A percentile compares a stretch with the other conserved stretches of the same genome.
Conservation (phyloP, 2,113 vertebrate species). For the Dolichotis patagonum region DNA sequence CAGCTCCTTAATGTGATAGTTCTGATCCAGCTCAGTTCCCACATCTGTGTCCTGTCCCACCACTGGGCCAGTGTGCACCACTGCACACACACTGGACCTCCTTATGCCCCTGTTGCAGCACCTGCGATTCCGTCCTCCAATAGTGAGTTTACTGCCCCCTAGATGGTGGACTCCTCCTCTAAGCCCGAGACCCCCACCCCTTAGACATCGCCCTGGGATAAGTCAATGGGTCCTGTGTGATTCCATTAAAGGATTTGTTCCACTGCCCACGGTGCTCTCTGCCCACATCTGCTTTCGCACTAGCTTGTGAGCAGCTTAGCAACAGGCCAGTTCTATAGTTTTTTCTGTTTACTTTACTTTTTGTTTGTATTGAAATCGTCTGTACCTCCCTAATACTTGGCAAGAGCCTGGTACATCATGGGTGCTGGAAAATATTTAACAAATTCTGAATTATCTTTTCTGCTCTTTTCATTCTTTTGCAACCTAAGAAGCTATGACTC, state of each 20-base stretch:
- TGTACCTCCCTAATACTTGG: not conserved
- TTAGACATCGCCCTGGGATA: not conserved
- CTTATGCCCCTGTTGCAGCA: not conserved
- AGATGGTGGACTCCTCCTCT: not conserved
- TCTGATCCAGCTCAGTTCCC: not conserved
- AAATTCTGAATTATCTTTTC: not conserved
- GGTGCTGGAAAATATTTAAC: not conserved
- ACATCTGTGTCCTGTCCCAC: not conserved
- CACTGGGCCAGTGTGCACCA: not conserved
- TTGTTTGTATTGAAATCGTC: not conserved
- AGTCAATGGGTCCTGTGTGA: not conserved
- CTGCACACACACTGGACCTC: not conserved
- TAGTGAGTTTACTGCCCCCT: not conserved
- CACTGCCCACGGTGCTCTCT: not conserved
- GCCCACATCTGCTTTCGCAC: not conserved
- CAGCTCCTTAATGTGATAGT: not conserved
- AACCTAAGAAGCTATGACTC: too few relatives aligned
- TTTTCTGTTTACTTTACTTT: not conserved
- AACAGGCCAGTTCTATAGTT: not conserved
- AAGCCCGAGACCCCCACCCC: not conserved
- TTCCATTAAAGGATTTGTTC: not conserved
- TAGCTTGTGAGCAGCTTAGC: not conserved
- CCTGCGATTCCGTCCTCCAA: not conserved
- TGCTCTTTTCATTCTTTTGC: slow-evolving; percentile 7
- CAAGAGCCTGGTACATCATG: not conserved